A percentile compares a stretch with the other conserved stretches of the same genome.
phyloP scores from a whole-genome alignment of 2,888 invertebrate species.

The Strigamia transsilvanica region DNA sequence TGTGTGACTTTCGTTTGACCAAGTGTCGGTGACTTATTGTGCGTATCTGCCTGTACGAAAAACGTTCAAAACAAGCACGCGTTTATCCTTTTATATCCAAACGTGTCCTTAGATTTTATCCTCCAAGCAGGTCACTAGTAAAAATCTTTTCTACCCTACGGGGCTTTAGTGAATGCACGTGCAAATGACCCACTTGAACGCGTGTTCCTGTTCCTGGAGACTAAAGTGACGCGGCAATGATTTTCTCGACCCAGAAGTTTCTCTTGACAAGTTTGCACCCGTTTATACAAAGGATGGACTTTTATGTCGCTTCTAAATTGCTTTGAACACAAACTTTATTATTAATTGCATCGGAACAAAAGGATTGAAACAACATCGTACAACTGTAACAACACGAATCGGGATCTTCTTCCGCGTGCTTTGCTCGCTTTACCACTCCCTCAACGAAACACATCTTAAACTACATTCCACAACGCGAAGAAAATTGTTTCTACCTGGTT shows the following conservation, averaged over 20 bases:
- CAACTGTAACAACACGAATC: neutral
- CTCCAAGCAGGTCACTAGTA: conserved; percentile 12
- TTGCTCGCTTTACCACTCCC: conserved; percentile 10
- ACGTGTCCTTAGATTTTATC: conserved; percentile 8
- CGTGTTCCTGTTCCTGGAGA: conserved; percentile 19
- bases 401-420: conserved; percentile 2
- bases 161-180: conserved; percentile 23
- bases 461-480: conserved; percentile 11
- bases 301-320: conserved; percentile 5
- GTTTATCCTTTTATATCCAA: conserved; percentile 40
- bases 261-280: neutral
- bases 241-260: conserved; percentile 24
- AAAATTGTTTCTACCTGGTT: neutral
- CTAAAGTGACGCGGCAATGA: conserved; percentile 31
- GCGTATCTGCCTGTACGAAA: neutral
- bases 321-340: neutral
- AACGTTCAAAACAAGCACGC: conserved; percentile 27
- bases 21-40: conserved; percentile 6
- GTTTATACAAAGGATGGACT: conserved; percentile 15
- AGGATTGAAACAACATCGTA: neutral
- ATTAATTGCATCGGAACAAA: neutral
- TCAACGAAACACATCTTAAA: neutral
- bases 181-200: conserved; percentile 27
- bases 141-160: conserved; percentile 10
- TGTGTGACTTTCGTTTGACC: conserved; percentile 3